Evolutionary conservation across 2,888 invertebrate species (phyloP), one percentile per base, ranked within the genome.

Genomic region (Hecatera dysodea): DNA sequence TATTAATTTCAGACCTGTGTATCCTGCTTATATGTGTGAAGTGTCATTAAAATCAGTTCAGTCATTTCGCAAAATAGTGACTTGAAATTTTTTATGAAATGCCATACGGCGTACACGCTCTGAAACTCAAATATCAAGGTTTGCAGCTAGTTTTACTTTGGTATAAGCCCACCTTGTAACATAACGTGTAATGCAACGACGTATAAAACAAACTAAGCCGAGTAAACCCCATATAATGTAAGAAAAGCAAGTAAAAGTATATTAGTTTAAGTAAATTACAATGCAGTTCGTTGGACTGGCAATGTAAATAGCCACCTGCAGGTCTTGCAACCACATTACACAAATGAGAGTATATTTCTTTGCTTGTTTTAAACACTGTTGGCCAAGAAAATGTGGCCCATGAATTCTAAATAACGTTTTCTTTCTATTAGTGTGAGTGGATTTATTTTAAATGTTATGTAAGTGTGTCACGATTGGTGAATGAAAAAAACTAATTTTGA

Each of bases 291-390:
- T 80, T 78, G 52, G 72, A 70, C 70, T 67, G 66, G 75, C 80
- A 78, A 76, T 81, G 78, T 80, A 80, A 81, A 81, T 75, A 80
- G 74, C 78, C 70, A 83, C 81, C 81, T 87, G 86, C 80, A 80
- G 75, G 81, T 67, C 76, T 68, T 65, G 79, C 80, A 79, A 77
- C 80, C 74, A 72, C 80, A 85, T 86, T 86, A 85, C 80, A 79
- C 75, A 87, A 86, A 87, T 85, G 87, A 86, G 82, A 82, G 81
- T 80, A 78, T 85, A 84, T 86, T 86, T 86, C 75, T 86, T 81
- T 78, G 62, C 65, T 60, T 68, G 64, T 64, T 72, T 33, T 56
- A 62, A 75, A 63, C 70, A 79, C 9, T 79, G 57, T 8, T 5
- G 68, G 73, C 56, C 69, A 22, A 64, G 60, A 19, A 55, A 80